A percentile compares a stretch with the other conserved stretches of the same genome.
Conservation (phyloP, 2,113 vertebrate species). For the Macrotus californicus region DNA sequence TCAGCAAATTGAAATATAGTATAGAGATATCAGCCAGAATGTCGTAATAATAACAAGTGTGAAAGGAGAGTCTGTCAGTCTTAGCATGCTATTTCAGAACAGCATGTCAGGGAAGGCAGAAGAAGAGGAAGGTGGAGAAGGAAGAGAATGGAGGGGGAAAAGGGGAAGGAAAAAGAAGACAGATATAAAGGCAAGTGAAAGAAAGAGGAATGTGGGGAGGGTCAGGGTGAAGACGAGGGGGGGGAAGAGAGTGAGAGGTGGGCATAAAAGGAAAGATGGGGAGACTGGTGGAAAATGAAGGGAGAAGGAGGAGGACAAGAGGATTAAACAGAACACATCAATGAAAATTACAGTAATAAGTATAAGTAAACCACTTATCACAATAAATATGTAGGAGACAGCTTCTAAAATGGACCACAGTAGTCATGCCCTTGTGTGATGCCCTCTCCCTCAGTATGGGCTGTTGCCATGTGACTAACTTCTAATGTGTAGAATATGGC, state of each 20-base stretch:
- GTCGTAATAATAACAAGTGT: background rate
- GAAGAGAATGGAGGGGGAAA: background rate
- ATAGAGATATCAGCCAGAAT: background rate
- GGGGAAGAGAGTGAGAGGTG: background rate
- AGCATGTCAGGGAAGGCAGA: background rate
- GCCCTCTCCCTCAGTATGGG: background rate
- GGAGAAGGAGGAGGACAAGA: background rate
- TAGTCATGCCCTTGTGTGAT: background rate
- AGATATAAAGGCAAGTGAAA: background rate
- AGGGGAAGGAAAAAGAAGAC: too few species aligned
- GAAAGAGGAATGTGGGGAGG: background rate
- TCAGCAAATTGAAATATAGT: background rate
- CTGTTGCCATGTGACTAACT: background rate
- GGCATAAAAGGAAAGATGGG: background rate
- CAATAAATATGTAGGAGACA: background rate
- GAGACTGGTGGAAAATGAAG: background rate
- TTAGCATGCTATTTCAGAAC: background rate
- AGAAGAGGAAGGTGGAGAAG: background rate
- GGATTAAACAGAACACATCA: background rate
- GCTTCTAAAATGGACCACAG: background rate
- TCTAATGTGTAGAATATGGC: background rate
- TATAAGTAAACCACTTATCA: background rate
- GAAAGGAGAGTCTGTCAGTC: background rate
- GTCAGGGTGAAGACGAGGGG: too few species aligned
- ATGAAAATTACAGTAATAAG: background rate